phyloP scores from a whole-genome alignment of 2,113 vertebrate genomes.

The Sturnira hondurensis region DNA sequence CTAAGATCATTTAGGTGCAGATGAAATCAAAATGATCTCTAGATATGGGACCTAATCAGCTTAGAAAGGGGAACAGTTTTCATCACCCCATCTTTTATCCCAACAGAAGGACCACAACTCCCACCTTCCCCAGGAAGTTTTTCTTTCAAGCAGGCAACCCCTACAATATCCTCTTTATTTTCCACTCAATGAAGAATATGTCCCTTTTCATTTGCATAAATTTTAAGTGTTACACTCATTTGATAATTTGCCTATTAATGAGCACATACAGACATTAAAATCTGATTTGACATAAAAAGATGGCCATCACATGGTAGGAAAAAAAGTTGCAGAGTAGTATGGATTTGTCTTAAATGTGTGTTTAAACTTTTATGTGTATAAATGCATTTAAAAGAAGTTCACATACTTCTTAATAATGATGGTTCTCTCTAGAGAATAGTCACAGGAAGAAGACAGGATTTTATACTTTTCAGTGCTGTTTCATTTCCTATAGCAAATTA shows the following conservation, averaged over 20 bases:
- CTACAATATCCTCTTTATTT: neutral
- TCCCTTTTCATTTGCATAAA: neutral
- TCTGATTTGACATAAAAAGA: constrained; percentile 7
- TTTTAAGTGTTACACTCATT: neutral
- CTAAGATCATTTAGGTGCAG: neutral
- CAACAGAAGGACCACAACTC: neutral
- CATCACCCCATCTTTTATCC: neutral
- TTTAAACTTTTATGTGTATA: neutral
- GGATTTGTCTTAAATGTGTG: neutral
- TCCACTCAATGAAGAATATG: neutral
- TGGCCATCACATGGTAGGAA: neutral
- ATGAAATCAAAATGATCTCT: neutral
- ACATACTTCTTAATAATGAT: constrained; percentile 7
- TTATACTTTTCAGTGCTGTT: constrained; percentile 11
- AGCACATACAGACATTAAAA: constrained; percentile 4
- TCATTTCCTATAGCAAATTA: constrained; percentile 34
- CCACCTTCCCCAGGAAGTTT: neutral
- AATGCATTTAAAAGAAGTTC: neutral
- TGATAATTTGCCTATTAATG: constrained; percentile 26
- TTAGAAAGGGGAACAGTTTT: neutral
- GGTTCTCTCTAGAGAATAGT: neutral
- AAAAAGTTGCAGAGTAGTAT: constrained; percentile 8
- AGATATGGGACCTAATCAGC: neutral
- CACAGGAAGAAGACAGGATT: neutral
- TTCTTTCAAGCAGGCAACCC: neutral